A percentile compares a stretch with the other conserved stretches of the same genome.
phyloP scores from a whole-genome alignment of 2,797 vertebrate species.

The Anabas testudineus region DNA sequence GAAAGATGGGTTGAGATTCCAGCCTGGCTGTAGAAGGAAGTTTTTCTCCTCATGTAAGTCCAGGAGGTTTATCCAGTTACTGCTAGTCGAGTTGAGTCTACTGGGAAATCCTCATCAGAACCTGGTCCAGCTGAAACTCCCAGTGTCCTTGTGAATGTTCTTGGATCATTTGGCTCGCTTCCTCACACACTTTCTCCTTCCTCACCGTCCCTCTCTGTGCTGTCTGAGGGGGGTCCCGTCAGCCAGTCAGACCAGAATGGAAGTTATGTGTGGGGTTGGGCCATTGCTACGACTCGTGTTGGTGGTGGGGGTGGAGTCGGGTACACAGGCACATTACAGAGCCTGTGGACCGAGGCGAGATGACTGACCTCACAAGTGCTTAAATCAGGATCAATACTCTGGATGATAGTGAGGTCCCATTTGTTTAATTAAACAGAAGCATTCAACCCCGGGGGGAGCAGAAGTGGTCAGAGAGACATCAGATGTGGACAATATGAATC shows the following conservation, averaged over 20 bases:
- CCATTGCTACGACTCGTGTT: conserved; percentile 43
- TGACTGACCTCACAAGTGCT: not conserved
- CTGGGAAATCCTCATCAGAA: not conserved
- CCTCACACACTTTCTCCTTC: conserved; percentile 52
- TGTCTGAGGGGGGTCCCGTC: conserved; percentile 26
- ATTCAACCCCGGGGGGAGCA: no score
- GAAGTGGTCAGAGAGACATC: no score
- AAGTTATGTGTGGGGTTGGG: conserved; percentile 84
- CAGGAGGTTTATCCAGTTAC: conserved; percentile 4
- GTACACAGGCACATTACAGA: conserved; percentile 54
- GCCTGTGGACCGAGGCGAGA: conserved; percentile 45
- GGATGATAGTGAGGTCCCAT: not conserved
- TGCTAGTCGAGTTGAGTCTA: not conserved
- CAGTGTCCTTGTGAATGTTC: not conserved
- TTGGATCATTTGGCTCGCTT: not conserved
- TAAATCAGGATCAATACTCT: not conserved
- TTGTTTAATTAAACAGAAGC: no score
- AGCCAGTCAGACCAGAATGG: conserved; percentile 57
- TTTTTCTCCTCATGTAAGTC: not conserved
- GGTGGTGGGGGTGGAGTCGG: conserved; percentile 64
- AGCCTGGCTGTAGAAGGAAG: not conserved
- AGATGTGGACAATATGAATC: no score
- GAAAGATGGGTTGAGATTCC: conserved; percentile 1
- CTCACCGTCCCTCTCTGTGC: conserved; percentile 19
- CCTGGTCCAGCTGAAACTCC: not conserved